A percentile compares a stretch with the other conserved stretches of the same genome.
phyloP scores from a whole-genome alignment of 2,797 vertebrate species.

The Chiloscyllium punctatum region DNA sequence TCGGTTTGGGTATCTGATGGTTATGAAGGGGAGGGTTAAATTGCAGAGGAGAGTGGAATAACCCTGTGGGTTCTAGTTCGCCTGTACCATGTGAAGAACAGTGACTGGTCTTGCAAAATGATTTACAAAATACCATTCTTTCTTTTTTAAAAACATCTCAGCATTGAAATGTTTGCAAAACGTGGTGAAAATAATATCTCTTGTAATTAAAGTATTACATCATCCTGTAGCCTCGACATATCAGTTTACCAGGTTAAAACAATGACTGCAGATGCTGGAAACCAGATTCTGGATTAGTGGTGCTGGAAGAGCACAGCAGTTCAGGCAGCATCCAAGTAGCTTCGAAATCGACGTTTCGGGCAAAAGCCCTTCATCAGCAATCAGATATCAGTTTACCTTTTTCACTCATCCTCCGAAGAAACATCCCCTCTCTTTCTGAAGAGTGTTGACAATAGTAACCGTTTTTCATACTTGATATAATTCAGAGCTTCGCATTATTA shows the following conservation, averaged over 20 bases:
- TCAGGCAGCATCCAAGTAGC: too few relatives aligned
- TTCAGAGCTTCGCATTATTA: too few relatives aligned
- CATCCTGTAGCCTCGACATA: too few relatives aligned
- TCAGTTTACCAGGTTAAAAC: too few relatives aligned
- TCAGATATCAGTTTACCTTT: too few relatives aligned
- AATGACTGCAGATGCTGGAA: too few relatives aligned
- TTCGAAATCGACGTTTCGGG: too few relatives aligned
- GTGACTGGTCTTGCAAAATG: neutral
- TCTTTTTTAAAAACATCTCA: neutral
- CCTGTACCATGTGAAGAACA: neutral
- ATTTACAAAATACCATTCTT: neutral
- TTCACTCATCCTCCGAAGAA: neutral
- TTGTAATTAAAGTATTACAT: neutral
- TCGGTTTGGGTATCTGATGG: too few relatives aligned
- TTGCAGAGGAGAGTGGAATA: neutral
- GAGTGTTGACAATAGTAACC: neutral
- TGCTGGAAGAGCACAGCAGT: too few relatives aligned
- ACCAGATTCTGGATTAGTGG: too few relatives aligned
- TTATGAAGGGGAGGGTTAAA: too few relatives aligned
- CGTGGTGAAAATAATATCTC: neutral
- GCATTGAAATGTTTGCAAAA: neutral
- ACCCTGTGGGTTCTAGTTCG: neutral
- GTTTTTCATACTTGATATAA: neutral
- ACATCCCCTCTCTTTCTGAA: neutral
- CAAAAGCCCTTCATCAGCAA: too few relatives aligned